A percentile compares a stretch with the other conserved stretches of the same genome.
Conservation (phyloP, 2,888 invertebrate species). For the Aelia acuminata region DNA sequence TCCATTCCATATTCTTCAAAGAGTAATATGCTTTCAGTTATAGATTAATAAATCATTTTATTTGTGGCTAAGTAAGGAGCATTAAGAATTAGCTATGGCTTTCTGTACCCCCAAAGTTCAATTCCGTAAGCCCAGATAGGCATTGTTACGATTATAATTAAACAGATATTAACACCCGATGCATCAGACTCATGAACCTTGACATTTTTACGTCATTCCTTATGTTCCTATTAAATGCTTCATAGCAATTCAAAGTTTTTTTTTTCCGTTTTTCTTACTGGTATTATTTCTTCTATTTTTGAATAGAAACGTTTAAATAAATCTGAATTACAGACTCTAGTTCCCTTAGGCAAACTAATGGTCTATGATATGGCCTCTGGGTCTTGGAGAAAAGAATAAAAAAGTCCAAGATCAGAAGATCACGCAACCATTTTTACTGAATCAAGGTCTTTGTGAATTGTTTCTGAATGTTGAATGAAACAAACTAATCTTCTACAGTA, state of each 20-base stretch:
- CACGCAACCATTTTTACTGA: slow-evolving; percentile 23
- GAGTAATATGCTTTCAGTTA: too few species aligned
- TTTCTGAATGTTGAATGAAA: neutral
- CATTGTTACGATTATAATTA: too few species aligned
- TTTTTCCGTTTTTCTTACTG: neutral
- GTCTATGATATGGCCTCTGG: neutral
- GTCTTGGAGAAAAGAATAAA: neutral
- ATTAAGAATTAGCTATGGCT: too few species aligned
- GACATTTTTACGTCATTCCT: neutral
- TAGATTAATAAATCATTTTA: too few species aligned
- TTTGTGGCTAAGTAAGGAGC: too few species aligned
- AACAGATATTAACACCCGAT: too few species aligned
- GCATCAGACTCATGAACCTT: neutral
- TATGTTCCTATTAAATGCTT: neutral
- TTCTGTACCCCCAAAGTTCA: too few species aligned
- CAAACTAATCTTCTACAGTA: neutral
- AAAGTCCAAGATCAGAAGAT: neutral
- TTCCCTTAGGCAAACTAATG: slow-evolving; percentile 1
- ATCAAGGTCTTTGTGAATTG: neutral
- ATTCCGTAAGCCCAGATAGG: too few species aligned
- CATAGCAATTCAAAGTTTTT: neutral
- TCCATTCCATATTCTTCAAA: too few species aligned
- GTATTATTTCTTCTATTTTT: neutral
- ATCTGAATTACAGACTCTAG: neutral
- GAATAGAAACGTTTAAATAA: slow-evolving; percentile 9